phyloP scores from a whole-genome alignment of 1,140 invertebrate species.

The Brachionus asplanchnoidis region DNA sequence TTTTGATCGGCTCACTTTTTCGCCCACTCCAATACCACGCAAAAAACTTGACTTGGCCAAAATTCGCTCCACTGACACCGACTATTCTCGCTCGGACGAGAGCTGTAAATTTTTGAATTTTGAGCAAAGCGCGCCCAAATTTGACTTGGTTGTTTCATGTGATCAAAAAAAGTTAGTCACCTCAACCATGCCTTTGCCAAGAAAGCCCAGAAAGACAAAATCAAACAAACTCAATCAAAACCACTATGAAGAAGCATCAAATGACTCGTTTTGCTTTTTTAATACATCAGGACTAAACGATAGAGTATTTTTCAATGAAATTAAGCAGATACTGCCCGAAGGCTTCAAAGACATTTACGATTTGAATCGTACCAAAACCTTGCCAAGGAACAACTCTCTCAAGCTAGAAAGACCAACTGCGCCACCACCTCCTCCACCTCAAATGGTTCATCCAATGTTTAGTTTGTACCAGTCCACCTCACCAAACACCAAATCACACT shows the following conservation, averaged over 20 bases:
- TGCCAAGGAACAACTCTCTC: background rate
- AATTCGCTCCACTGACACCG: background rate
- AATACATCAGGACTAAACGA: background rate
- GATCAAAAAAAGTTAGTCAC: background rate
- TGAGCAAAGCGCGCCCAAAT: background rate
- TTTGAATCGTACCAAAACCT: background rate
- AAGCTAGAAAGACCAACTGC: constrained; percentile 5
- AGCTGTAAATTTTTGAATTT: background rate
- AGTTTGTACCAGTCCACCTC: background rate
- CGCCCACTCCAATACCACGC: background rate
- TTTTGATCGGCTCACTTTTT: background rate
- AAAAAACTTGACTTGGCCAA: background rate
- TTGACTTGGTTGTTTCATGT: background rate
- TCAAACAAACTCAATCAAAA: background rate
- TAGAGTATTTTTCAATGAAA: background rate
- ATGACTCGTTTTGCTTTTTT: background rate
- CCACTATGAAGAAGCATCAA: background rate
- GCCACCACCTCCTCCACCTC: constrained; percentile 25
- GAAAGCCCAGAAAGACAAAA: constrained; percentile 22
- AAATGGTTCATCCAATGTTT: background rate
- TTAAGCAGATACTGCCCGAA: background rate
- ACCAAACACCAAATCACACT: background rate
- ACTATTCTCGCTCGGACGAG: background rate
- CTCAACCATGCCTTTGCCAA: constrained; percentile 29
- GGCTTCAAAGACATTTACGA: background rate